Base-by-base conservation (phyloP, 2,113 vertebrate species). In the Oriolus oriolus region DNA sequence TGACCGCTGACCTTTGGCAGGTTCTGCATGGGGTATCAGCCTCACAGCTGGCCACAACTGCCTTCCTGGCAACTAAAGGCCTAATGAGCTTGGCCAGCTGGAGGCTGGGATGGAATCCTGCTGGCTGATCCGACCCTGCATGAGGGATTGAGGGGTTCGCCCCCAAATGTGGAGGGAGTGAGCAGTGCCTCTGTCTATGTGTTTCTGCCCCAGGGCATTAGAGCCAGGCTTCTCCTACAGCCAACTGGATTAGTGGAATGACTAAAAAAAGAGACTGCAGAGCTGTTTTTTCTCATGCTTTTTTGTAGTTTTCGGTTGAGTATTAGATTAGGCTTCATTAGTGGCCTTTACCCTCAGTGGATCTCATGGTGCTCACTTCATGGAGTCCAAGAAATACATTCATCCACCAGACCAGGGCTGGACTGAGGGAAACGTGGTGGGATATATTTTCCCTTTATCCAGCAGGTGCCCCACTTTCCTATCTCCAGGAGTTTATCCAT, bases 11-110 rank as follows among this genome's bases (percentile, higher is more conserved):
- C 85, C 88, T 90, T 74, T 81, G 85, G 85, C 88, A 95, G 45
- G 86, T 75, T 65, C 75, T 74, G 59, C 47, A 10, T 1, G 0
- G 64, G 39, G 11, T 86, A 39, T 90, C 76, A 86, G 71, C 60
- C 79, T 61, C 70, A 77, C 92, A 97, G 90, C 94, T 89, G 95
- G 90, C 76, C 88, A 74, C 88, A 92, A 73, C 75, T 93, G 94
- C 76, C 54, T 69, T 68, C 45, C 81, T 85, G 96, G 90, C 93
- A 97, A 47, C 89, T 87, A 30, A 84, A 89, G 52, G n/a, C n/a
- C 30, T 94, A 68, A 71, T n/a, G 76, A 95, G 50, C 39, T 39
- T 83, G 85, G 37, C 90, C 88, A 93, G 82, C 76, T 94, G 92
- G 78, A 69, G 66, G 2, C 27, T 42, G 78, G 61, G 70, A 78